phyloP scores from a whole-genome alignment of 2,113 vertebrate genomes.

The Piaya cayana region DNA sequence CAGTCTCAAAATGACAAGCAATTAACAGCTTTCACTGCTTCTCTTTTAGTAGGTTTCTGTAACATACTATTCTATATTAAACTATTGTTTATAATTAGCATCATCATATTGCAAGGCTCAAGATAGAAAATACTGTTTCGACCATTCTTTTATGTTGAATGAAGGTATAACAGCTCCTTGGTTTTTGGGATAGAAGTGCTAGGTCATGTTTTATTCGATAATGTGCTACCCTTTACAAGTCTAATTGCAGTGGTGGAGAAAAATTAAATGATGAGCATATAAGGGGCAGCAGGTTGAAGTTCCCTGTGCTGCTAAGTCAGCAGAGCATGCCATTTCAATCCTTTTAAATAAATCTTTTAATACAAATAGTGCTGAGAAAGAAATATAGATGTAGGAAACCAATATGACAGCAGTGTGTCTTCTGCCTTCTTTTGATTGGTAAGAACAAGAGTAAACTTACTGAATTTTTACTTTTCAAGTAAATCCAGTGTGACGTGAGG shows the following conservation, averaged over 20 bases:
- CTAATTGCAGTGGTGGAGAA: not conserved
- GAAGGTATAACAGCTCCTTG: not conserved
- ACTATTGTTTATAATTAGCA: not conserved
- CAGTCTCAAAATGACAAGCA: not conserved
- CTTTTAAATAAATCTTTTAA: not conserved
- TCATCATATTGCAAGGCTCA: not conserved
- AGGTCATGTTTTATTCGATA: not conserved
- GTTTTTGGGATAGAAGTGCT: not conserved
- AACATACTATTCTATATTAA: not conserved
- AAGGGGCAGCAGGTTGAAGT: not conserved
- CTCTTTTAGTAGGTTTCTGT: not conserved
- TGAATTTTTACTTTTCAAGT: not conserved
- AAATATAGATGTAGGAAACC: not conserved
- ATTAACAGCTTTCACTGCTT: not conserved
- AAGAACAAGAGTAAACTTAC: not conserved
- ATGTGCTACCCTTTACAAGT: not conserved
- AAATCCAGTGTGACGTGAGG: not conserved
- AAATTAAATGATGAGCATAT: accelerated
- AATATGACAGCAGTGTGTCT: not conserved
- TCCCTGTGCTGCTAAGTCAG: not conserved
- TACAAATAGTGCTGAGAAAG: not conserved
- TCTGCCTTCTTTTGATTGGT: not conserved
- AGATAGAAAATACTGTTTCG: not conserved
- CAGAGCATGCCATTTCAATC: accelerated
- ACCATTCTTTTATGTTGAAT: not conserved